A percentile compares a stretch with the other conserved stretches of the same genome.
phyloP scores from a whole-genome alignment of 2,797 vertebrate species.

The Gymnoscopelus braueri region DNA sequence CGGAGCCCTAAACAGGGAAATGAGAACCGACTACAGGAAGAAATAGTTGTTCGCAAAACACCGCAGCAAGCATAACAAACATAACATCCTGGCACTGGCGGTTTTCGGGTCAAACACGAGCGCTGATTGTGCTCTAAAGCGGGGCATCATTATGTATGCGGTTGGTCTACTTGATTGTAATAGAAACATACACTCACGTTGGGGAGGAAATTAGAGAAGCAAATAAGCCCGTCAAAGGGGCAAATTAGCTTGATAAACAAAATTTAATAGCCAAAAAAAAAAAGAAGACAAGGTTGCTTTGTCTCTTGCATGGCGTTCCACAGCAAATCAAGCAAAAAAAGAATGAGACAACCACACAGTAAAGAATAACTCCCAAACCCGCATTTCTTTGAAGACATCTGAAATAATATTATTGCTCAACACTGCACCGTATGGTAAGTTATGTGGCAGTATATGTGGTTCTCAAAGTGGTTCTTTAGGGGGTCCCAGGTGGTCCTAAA shows the following conservation, averaged over 20 bases:
- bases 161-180: conserved; percentile 13
- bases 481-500: too few relatives aligned
- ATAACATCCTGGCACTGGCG: conserved; percentile 10
- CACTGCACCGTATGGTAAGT: conserved; percentile 17
- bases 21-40: conserved; percentile 19
- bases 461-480: too few relatives aligned
- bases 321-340: neutral
- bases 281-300: neutral
- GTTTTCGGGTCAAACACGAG: neutral
- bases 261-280: neutral
- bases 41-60: conserved; percentile 17
- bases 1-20: conserved; percentile 7
- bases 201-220: neutral
- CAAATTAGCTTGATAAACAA: neutral
- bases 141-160: conserved; percentile 9
- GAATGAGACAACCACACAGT: too few relatives aligned
- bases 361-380: neutral
- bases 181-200: neutral
- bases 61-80: conserved; percentile 10
- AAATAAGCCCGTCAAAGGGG: neutral
- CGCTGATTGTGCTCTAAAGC: conserved; percentile 13
- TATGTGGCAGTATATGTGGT: neutral
- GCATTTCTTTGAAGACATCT: conserved; percentile 23
- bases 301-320: neutral
- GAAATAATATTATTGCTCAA: conserved; percentile 42